These are phyloP conservation scores for Stegastes partitus DNA, from an alignment of 2,113 vertebrate species.

Conservation along the genomic window DNA sequence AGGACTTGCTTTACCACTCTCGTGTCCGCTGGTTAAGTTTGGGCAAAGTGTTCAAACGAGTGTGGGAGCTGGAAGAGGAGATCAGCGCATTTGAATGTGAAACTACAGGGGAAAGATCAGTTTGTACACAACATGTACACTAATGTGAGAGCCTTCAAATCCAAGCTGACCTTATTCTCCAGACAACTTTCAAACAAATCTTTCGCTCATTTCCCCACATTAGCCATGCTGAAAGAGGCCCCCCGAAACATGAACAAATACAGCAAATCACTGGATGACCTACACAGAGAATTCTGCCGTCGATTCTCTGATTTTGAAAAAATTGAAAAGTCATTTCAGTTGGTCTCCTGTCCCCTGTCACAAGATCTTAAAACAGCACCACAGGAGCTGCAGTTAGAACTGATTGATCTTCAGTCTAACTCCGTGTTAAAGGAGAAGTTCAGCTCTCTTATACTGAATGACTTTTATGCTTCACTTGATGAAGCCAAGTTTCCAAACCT, in stretches of 20 bases:
- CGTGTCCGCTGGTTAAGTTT: conserved; percentile 16
- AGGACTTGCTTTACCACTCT: conserved; percentile 23
- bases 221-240: conserved; percentile 24
- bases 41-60: conserved; percentile 5
- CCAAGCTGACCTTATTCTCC: conserved; percentile 48
- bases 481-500: not conserved
- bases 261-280: conserved; percentile 37
- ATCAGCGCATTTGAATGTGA: conserved; percentile 15
- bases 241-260: conserved; percentile 19
- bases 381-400: not conserved
- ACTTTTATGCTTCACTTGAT: not conserved
- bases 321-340: conserved; percentile 20
- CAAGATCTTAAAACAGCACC: too few relatives aligned
- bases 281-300: conserved; percentile 49
- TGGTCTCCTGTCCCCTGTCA: not conserved
- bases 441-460: too few relatives aligned
- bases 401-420: conserved; percentile 38
- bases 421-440: not conserved
- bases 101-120: conserved; percentile 20
- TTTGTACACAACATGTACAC: conserved; percentile 30
- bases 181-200: conserved; percentile 21
- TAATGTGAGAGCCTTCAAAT: conserved; percentile 57
- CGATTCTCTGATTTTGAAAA: conserved; percentile 45
- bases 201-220: conserved; percentile 44
- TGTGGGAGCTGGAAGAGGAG: conserved; percentile 31